phyloP scores from a whole-genome alignment of 2,113 vertebrate genomes.

The Podarcis muralis region DNA sequence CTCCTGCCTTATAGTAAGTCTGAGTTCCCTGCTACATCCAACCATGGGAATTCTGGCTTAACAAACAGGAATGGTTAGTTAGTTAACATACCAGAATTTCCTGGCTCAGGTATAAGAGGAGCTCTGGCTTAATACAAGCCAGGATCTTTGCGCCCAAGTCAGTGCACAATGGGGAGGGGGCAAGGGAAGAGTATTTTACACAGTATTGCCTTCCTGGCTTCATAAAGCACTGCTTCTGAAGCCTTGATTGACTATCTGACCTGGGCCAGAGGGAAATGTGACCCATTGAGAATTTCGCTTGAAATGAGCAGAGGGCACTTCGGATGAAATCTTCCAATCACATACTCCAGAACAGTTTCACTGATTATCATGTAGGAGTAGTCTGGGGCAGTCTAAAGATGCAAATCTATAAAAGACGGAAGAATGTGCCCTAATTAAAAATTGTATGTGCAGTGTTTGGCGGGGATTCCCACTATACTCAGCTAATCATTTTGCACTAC shows the following conservation, averaged over 20 bases:
- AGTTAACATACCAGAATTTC: background rate
- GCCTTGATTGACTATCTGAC: background rate
- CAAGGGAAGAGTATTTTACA: background rate
- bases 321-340: conserved; percentile 16
- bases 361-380: background rate
- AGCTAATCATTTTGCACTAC: conserved; percentile 74
- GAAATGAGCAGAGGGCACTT: background rate
- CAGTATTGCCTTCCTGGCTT: background rate
- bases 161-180: background rate
- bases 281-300: background rate
- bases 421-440: conserved; percentile 60
- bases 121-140: background rate
- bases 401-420: conserved; percentile 2
- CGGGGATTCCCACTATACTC: conserved; percentile 35
- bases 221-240: background rate
- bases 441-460: conserved; percentile 39
- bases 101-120: background rate
- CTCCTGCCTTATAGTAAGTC: background rate
- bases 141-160: background rate
- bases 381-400: background rate
- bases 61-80: background rate
- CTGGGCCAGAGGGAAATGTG: background rate
- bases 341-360: conserved; percentile 39
- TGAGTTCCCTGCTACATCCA: background rate
- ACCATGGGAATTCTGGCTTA: background rate